These are phyloP conservation scores for Lagopus leucura DNA, from an alignment of 2,113 vertebrate species.

Conservation along the genomic window DNA sequence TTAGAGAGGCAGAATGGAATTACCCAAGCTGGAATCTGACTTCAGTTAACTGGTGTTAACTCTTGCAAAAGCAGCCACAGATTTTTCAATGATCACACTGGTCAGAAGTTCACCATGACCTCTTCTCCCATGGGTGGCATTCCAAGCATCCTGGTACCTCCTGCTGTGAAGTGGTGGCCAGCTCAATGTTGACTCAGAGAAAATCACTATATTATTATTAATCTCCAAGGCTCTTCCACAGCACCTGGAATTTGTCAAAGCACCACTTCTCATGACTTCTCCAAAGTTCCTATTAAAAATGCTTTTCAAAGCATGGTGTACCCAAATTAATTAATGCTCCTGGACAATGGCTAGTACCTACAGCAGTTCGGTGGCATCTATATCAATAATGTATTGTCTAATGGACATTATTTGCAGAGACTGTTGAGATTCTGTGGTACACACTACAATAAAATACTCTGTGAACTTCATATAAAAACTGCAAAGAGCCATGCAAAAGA, in stretches of 20 bases:
- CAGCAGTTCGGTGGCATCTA: not conserved
- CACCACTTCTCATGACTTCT: rapidly evolving
- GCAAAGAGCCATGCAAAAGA: not conserved
- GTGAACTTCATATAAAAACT: not conserved
- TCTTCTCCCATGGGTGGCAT: not conserved
- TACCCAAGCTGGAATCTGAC: constrained; percentile 56
- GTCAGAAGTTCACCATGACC: constrained; percentile 20
- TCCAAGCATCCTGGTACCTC: not conserved
- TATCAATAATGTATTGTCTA: not conserved
- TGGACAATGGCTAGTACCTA: not conserved
- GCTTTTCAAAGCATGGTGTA: not conserved
- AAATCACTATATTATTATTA: not conserved
- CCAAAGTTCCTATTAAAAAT: not conserved
- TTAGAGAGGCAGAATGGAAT: constrained; percentile 65
- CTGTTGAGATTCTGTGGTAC: not conserved
- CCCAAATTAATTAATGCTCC: not conserved
- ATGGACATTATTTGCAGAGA: not conserved
- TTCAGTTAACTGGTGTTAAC: constrained; percentile 1
- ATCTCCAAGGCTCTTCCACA: not conserved
- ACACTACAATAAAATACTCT: not conserved
- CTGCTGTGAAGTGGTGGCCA: not conserved
- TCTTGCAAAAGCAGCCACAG: constrained; percentile 57
- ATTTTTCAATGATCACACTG: not conserved
- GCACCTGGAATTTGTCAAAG: not conserved
- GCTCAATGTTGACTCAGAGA: not conserved